Percentiles rank a stretch among this genome's conserved stretches.
These are phyloP conservation scores for Vultur gryphus DNA, from an alignment of 2,797 vertebrate genomes.

Conservation along the genomic window DNA sequence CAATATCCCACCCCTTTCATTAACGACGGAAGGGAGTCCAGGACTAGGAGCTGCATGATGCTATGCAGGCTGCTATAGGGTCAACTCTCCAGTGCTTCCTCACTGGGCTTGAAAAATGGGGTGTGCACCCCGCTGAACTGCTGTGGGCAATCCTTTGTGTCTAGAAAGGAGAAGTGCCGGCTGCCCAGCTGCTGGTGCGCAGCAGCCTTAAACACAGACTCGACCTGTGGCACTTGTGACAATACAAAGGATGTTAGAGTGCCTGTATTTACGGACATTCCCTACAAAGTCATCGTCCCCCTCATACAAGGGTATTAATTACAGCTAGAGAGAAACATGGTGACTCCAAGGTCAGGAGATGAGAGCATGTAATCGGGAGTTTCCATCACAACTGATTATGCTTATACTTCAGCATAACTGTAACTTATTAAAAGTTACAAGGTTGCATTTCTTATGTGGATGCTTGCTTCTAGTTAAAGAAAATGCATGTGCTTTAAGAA, in stretches of 20 bases:
- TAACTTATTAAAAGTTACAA: slow-evolving; percentile 26
- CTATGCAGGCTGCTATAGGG: background rate
- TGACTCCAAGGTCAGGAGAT: slow-evolving; percentile 28
- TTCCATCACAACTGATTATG: slow-evolving; percentile 19
- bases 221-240: background rate
- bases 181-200: background rate
- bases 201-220: background rate
- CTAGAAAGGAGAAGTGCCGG: background rate
- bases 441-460: background rate
- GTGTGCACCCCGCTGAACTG: background rate
- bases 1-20: background rate
- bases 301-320: background rate
- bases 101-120: background rate
- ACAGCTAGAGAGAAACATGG: background rate
- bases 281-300: background rate
- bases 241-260: accelerated
- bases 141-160: background rate
- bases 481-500: background rate
- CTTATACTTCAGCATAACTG: background rate
- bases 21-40: background rate
- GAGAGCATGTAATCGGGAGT: background rate
- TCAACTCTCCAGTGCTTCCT: background rate
- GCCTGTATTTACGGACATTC: background rate
- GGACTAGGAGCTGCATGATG: background rate
- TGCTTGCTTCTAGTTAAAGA: slow-evolving; percentile 51